Base-by-base conservation (phyloP, 2,797 vertebrate genomes). In the Denticeps clupeoides region DNA sequence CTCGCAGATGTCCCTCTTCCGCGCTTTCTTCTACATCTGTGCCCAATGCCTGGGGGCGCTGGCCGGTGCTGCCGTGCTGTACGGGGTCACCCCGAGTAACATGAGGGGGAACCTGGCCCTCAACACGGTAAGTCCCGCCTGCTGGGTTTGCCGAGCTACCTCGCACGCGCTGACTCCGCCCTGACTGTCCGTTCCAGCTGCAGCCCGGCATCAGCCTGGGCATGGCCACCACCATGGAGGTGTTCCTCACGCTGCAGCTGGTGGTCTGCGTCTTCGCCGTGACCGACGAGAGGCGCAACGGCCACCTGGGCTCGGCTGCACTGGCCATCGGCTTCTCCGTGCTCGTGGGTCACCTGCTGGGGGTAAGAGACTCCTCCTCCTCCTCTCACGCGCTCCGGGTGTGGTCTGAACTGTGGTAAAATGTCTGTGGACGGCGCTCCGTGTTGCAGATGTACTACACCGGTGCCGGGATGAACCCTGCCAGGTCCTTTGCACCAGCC, bases 401-500 rank as follows among this genome's bases (percentile, higher is more conserved):
- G n/a, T n/a, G n/a, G n/a, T n/a, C n/a, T n/a, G n/a, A n/a, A n/a
- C n/a, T n/a, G n/a, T n/a, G n/a, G n/a, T n/a, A n/a, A n/a, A n/a
- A n/a, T n/a, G n/a, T n/a, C 19, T 27, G 7, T 24, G 5, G 44
- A 23, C 8, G 21, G n/a, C n/a, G n/a, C n/a, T n/a, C n/a, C n/a
- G n/a, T n/a, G n/a, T 53, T 62, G 22, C 72, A 96, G 92, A 87
- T 97, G 61, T 87, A 91, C 72, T 96, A 93, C 65, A 96, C 93
- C 8, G 92, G 93, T 19, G 87, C 89, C 47, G 82, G 92, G 58
- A 97, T 96, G 93, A 96, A 96, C 65, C 93, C 93, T 23, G 93
- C 91, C 3, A 89, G 92, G 47, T 94, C 90, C 56, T 97, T 97
- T 11, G 93, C 90, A 49, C 91, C 92, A 4, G 93, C 93, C 21